Conservation (phyloP, 2,113 vertebrate species). For the Petrocephalus microphthalmus region DNA sequence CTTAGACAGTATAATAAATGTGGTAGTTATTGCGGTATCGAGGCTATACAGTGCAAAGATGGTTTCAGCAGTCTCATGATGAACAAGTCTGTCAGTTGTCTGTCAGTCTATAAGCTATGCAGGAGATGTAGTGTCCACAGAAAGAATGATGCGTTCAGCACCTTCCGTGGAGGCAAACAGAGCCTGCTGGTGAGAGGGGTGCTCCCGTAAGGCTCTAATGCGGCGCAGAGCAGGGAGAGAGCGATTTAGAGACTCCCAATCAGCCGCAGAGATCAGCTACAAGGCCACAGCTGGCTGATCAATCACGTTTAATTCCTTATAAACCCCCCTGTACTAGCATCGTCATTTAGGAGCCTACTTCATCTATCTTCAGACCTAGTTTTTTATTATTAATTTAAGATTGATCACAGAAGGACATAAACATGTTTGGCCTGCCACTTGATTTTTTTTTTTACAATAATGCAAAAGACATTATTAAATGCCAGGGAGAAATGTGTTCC, state of each 20-base stretch:
- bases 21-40: not conserved
- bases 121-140: not conserved
- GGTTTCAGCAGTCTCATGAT: not conserved
- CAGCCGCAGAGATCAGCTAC: not conserved
- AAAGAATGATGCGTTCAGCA: not conserved
- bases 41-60: not conserved
- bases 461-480: not conserved
- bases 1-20: not conserved
- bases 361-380: not conserved
- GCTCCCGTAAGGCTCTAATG: not conserved
- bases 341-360: not conserved
- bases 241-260: not conserved
- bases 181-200: not conserved
- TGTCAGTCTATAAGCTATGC: not conserved
- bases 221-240: not conserved
- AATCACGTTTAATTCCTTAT: not conserved
- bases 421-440: not conserved
- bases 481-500: not conserved
- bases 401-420: not conserved
- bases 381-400: slow-evolving; percentile 6
- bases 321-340: not conserved
- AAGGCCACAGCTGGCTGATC: not conserved
- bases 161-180: not conserved
- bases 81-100: slow-evolving; percentile 1
- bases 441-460: not conserved